Evolutionary conservation across 2,797 vertebrate genomes (phyloP), one percentile per base, ranked within the genome.

Genomic region (Numenius phaeopus): DNA sequence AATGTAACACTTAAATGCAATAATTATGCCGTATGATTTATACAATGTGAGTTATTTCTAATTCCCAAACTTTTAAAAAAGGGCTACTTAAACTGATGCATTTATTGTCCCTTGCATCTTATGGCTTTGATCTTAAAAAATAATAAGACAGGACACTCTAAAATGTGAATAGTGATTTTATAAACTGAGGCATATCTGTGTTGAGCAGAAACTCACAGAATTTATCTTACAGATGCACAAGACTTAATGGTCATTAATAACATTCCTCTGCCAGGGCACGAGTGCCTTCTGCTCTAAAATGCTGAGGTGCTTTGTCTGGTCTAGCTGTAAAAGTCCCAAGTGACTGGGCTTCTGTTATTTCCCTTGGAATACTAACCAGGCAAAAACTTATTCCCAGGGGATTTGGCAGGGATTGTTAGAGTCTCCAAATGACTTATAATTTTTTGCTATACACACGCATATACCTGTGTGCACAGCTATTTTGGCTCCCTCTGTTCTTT

Each of bases 151-250:
- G 15, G 29, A 76, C 32, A 52, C 27, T 88, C 18, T 83, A 87
- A 91, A 96, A 97, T 69, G 73, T 86, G 83, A 96, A 87, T 39
- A 97, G 89, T 82, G 95, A 95, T 94, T 98, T 96, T 97, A 96
- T 77, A 97, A 91, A 73, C 17, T 34, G 22, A 93, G 40, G 29
- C 49, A 64, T 73, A 95, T 90, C 84, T 96, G 54, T 57, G 34
- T 81, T 87, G 80, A 96, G 24, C 34, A 95, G 96, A 88, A 93
- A 96, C 86, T 93, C 89, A 55, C 10, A 54, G 72, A 85, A 86
- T 79, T 90, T 65, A 57, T 83, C 77, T 88, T 87, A 64, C 1
- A 87, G 58, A 87, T 73, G 58, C 39, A 64, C 24, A 75, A 76
- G 67, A 76, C 64, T 93, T 91, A 84, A 84, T 27, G 34, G 47